Percentiles rank a stretch among this genome's conserved stretches.
Evolutionary conservation across 2,888 invertebrate genomes (phyloP).

Genomic region (Panopea generosa): DNA sequence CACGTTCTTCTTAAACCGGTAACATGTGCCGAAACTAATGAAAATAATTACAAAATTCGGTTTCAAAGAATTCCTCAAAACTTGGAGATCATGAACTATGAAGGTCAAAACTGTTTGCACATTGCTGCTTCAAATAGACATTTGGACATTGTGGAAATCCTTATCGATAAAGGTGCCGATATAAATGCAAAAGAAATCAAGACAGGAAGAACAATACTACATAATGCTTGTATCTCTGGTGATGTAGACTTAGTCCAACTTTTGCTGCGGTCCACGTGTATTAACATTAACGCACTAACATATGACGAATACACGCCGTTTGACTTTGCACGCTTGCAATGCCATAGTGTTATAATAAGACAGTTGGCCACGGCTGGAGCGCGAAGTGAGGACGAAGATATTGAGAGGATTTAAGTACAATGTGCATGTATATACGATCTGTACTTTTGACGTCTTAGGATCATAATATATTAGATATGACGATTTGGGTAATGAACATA

Average conservation of each 20-base stretch:
- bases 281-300: constrained; percentile 26
- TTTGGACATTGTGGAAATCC: neutral
- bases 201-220: neutral
- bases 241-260: neutral
- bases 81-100: constrained; percentile 33
- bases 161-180: neutral
- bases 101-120: constrained; percentile 16
- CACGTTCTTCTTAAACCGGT: too few species aligned
- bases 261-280: neutral
- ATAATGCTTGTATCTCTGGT: neutral
- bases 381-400: too few species aligned
- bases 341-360: too few species aligned
- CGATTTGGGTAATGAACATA: too few species aligned
- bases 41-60: too few species aligned
- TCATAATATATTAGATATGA: too few species aligned
- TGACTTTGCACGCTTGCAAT: constrained; percentile 31
- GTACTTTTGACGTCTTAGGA: too few species aligned
- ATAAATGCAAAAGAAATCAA: neutral
- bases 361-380: too few species aligned
- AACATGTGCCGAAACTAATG: too few species aligned
- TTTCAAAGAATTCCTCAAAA: too few species aligned
- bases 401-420: too few species aligned
- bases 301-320: constrained; percentile 30
- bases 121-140: neutral
- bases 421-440: too few species aligned